Base-by-base conservation (phyloP, 1,140 invertebrate species). In the Aphis gossypii region DNA sequence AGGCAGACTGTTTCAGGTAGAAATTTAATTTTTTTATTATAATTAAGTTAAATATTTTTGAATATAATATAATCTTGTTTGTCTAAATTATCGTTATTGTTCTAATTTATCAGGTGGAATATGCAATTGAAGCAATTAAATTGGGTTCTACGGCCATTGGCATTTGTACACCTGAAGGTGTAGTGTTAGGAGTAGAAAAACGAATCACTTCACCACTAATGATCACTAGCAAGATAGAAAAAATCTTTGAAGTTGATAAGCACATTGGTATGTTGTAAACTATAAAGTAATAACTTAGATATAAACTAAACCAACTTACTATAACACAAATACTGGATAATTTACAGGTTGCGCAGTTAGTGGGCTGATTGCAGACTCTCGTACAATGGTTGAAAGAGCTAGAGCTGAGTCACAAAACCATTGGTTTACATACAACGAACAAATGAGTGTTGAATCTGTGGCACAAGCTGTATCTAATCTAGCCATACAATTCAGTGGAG, bases 111-210 rank as follows among this genome's bases (percentile, higher is more conserved):
- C 91, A 96, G 96, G 99, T 99, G 23, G 99, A 99, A 96, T 99
- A 99, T 97, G 99, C 99, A 11, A 99, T 99, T 95, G 99, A 99
- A 96, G 99, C 99, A 11, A 99, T 99, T 93, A 99, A 99, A 96
- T 96, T 99, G 68, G 99, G 99, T 4, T 99, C 99, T 21, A 99
- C 99, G 60, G 99, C 99, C 23, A 99, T 99, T 95, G 99, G 99
- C 41, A 99, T 99, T 94, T 97, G 98, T 94, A 99, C 99, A 6
- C 96, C 96, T 5, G 99, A 99, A 96, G 99, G 97, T 82, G 98
- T 99, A 88, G 98, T 99, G 54, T 95, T 99, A 94, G 99, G 99
- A 41, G 99, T 99, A 6, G 99, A 99, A 95, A 99, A 99, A 95
- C 97, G 99, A 94, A 99, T 99, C 54, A 99, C 99, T 25, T 99